Conservation (phyloP, 92 coral and sea anemone genomes). For the Palythoa heliodiscus region DNA sequence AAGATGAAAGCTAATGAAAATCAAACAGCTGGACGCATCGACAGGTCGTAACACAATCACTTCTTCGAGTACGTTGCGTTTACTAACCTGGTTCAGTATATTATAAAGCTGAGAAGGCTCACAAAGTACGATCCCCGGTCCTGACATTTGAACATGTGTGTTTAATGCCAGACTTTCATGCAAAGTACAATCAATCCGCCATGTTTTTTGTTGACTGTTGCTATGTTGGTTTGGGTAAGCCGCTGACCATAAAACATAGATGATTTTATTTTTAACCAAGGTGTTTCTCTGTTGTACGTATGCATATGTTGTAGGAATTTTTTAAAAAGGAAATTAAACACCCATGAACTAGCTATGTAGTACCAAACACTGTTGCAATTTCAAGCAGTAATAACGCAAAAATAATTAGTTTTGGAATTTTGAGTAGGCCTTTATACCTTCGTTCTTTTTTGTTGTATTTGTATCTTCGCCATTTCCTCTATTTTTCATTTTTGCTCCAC, state of each 20-base stretch:
- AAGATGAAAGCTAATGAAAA: background rate
- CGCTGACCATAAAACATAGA: conserved; percentile 38
- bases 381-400: too few species aligned
- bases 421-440: too few species aligned
- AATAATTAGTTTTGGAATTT: too few species aligned
- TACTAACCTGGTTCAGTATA: conserved; percentile 85
- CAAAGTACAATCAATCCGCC: conserved; percentile 20
- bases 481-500: too few species aligned
- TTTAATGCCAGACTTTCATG: background rate
- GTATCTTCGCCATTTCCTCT: too few species aligned
- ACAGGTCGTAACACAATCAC: background rate
- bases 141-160: conserved; percentile 58
- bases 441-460: too few species aligned
- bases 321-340: too few species aligned
- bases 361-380: too few species aligned
- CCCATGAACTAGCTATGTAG: too few species aligned
- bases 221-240: conserved; percentile 56
- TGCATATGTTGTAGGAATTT: too few species aligned
- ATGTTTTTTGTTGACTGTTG: conserved; percentile 70
- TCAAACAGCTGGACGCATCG: background rate
- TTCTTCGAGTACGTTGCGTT: background rate
- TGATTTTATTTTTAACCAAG: background rate
- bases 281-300: too few species aligned
- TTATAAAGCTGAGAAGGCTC: conserved; percentile 89
- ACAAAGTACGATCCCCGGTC: conserved; percentile 72